Percentiles rank a stretch among this genome's conserved stretches.
phyloP scores from a whole-genome alignment of 2,113 vertebrate genomes.

The Fukomys damarensis region DNA sequence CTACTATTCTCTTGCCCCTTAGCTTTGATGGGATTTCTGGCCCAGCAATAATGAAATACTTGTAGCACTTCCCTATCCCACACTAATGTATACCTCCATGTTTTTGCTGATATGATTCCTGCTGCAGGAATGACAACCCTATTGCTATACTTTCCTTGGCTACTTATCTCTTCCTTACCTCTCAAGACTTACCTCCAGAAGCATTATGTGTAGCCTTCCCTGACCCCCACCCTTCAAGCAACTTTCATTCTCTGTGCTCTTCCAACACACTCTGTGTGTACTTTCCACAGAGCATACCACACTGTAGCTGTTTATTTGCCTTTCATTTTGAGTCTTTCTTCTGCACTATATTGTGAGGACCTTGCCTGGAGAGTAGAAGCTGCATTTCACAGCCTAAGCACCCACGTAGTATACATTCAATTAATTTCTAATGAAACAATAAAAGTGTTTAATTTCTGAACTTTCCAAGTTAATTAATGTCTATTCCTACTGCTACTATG shows the following conservation, averaged over 20 bases:
- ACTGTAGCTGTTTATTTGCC: not conserved
- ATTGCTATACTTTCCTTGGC: not conserved
- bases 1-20: not conserved
- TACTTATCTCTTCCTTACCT: not conserved
- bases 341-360: not conserved
- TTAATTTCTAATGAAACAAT: not conserved
- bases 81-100: not conserved
- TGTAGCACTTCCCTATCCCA: not conserved
- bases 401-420: not conserved
- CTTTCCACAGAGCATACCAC: not conserved
- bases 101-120: not conserved
- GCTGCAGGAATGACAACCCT: not conserved
- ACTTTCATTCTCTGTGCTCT: not conserved
- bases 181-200: not conserved
- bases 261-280: not conserved
- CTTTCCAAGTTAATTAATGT: not conserved
- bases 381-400: not conserved
- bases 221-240: not conserved
- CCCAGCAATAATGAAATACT: not conserved
- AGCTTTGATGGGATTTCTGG: not conserved
- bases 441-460: not conserved
- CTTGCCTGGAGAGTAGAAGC: not conserved
- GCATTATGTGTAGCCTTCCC: not conserved
- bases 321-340: constrained; percentile 1
- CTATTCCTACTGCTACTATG: not conserved